Conservation (phyloP, 2,113 vertebrate genomes). For the Rhombomys opimus region DNA sequence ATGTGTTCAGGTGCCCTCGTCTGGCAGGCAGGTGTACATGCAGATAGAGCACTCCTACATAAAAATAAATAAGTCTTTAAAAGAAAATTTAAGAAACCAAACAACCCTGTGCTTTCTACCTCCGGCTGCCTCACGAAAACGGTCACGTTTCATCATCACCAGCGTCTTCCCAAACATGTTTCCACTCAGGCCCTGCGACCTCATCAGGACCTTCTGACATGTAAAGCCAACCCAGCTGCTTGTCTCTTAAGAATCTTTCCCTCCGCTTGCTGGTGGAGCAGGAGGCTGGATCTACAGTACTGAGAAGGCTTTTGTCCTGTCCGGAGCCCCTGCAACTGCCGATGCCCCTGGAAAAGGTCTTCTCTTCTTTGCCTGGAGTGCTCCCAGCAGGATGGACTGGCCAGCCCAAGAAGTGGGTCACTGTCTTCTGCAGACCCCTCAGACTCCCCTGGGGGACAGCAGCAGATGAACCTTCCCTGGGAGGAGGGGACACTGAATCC, state of each 20-base stretch:
- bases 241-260: slow-evolving; percentile 95
- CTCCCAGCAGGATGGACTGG: slow-evolving; percentile 76
- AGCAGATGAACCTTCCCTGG: background rate
- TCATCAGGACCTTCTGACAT: too few species aligned
- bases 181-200: too few species aligned
- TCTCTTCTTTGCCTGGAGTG: slow-evolving; percentile 96
- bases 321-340: slow-evolving; percentile 84
- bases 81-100: too few species aligned
- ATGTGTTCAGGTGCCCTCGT: too few species aligned
- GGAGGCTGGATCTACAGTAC: slow-evolving; percentile 92
- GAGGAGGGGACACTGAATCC: background rate
- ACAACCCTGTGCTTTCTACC: too few species aligned
- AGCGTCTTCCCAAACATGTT: too few species aligned
- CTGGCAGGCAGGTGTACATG: too few species aligned
- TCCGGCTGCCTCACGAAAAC: too few species aligned
- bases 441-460: background rate
- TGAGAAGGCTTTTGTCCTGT: slow-evolving; percentile 91
- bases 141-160: too few species aligned
- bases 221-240: slow-evolving; percentile 88
- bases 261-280: slow-evolving; percentile 89
- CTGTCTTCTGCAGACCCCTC: background rate
- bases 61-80: too few species aligned
- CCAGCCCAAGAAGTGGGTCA: slow-evolving; percentile 57
- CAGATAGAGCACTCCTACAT: too few species aligned
- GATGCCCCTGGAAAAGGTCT: slow-evolving; percentile 85